phyloP scores from a whole-genome alignment of 2,113 vertebrate species.

The Myotis davidii region DNA sequence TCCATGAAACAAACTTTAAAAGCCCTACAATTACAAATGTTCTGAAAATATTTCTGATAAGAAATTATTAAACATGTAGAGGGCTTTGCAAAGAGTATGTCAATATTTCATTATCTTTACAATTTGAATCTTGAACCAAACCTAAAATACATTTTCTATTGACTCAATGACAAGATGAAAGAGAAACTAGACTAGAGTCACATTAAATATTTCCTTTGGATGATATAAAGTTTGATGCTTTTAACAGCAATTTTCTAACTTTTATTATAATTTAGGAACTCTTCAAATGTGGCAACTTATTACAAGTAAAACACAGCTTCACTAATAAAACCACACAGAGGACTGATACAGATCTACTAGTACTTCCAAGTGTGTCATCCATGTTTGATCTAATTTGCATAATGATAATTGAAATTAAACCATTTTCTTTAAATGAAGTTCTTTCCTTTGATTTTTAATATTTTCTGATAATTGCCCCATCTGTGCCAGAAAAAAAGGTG shows the following conservation, averaged over 20 bases:
- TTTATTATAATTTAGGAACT: slow-evolving; percentile 51
- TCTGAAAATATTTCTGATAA: slow-evolving; percentile 17
- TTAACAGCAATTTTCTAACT: slow-evolving; percentile 63
- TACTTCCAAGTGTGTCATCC: slow-evolving; percentile 38
- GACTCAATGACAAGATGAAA: slow-evolving; percentile 58
- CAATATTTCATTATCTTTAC: slow-evolving; percentile 65
- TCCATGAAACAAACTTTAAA: slow-evolving; percentile 23
- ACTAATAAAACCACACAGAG: slow-evolving; percentile 53
- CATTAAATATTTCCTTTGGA: slow-evolving; percentile 42
- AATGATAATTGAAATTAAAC: slow-evolving; percentile 66
- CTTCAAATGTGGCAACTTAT: slow-evolving; percentile 43
- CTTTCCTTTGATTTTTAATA: slow-evolving; percentile 70
- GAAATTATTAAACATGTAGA: slow-evolving; percentile 40
- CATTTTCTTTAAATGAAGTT: slow-evolving; percentile 59
- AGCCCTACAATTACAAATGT: background rate
- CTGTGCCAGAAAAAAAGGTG: slow-evolving; percentile 59
- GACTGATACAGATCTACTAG: slow-evolving; percentile 40
- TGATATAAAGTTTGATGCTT: slow-evolving; percentile 48
- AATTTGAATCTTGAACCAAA: slow-evolving; percentile 59
- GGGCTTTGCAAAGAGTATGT: background rate
- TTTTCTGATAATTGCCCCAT: slow-evolving; percentile 57
- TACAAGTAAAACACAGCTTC: slow-evolving; percentile 33
- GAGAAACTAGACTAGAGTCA: slow-evolving; percentile 40
- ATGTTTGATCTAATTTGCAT: slow-evolving; percentile 66
- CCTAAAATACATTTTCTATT: slow-evolving; percentile 50